phyloP scores from a whole-genome alignment of 2,888 invertebrate species.

The Drosophila fungiperda region DNA sequence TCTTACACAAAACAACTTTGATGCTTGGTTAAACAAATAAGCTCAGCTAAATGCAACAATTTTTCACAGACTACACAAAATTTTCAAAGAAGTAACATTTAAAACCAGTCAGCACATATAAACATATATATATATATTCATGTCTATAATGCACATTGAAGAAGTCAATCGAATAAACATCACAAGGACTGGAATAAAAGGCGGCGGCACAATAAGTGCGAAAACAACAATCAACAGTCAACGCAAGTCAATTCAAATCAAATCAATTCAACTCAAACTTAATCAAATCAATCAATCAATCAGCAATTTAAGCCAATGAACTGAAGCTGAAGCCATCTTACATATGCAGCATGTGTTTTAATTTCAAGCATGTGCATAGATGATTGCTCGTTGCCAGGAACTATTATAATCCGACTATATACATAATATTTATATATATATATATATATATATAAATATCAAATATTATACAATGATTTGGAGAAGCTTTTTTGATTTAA shows the following conservation, averaged over 20 bases:
- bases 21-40: not conserved
- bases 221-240: constrained; percentile 33
- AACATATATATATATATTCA: not conserved
- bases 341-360: not conserved
- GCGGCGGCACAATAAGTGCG: constrained; percentile 3
- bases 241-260: constrained; percentile 42
- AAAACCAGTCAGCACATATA: not conserved
- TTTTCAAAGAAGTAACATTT: not conserved
- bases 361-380: not conserved
- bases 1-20: not conserved
- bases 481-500: constrained; percentile 8
- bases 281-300: constrained; percentile 19
- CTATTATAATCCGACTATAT: not conserved
- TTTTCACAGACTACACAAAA: not conserved
- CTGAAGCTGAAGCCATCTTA: constrained; percentile 26
- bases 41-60: not conserved
- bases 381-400: not conserved
- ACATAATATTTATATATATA: not conserved
- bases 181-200: constrained; percentile 2
- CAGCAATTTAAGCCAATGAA: constrained; percentile 8
- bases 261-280: constrained; percentile 18
- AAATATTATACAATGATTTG: not conserved
- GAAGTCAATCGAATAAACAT: not conserved
- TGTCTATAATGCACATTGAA: not conserved
- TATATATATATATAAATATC: not conserved